phyloP scores from a whole-genome alignment of 2,797 vertebrate genomes.

The Glyptemys insculpta region DNA sequence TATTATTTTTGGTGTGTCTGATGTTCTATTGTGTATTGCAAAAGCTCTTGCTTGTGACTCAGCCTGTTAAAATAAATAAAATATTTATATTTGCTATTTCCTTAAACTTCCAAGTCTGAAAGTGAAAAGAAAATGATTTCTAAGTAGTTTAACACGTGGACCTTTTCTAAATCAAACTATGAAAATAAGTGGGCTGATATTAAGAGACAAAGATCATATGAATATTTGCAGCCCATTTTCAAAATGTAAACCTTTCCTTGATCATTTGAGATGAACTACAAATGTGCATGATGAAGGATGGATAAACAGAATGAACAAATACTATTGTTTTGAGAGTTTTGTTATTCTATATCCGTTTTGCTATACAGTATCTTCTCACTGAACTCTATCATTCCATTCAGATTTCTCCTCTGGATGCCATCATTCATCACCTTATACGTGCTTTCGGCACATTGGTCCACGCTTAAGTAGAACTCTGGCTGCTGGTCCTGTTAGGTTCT shows the following conservation, averaged over 20 bases:
- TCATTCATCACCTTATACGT: background rate
- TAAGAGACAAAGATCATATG: slow-evolving; percentile 26
- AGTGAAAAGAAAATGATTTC: slow-evolving; percentile 21
- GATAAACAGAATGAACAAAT: background rate
- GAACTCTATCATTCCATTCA: background rate
- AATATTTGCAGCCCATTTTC: slow-evolving; percentile 47
- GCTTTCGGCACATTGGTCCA: background rate
- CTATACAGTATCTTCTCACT: background rate
- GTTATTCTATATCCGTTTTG: background rate
- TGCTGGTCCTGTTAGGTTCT: background rate
- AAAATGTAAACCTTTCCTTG: background rate
- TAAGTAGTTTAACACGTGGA: background rate
- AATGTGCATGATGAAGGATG: background rate
- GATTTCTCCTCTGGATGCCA: background rate
- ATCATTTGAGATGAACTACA: background rate
- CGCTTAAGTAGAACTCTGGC: background rate
- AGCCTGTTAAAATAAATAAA: slow-evolving; percentile 41
- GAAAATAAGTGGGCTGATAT: slow-evolving; percentile 11
- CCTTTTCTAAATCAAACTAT: slow-evolving; percentile 4
- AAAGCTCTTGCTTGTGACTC: slow-evolving; percentile 31
- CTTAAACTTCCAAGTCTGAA: slow-evolving; percentile 19
- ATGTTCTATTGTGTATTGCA: background rate
- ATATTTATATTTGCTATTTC: slow-evolving; percentile 50
- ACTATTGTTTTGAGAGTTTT: slow-evolving; percentile 7
- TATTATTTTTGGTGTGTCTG: background rate